Conservation (phyloP, 2,113 vertebrate genomes). For the Probosciger aterrimus region DNA sequence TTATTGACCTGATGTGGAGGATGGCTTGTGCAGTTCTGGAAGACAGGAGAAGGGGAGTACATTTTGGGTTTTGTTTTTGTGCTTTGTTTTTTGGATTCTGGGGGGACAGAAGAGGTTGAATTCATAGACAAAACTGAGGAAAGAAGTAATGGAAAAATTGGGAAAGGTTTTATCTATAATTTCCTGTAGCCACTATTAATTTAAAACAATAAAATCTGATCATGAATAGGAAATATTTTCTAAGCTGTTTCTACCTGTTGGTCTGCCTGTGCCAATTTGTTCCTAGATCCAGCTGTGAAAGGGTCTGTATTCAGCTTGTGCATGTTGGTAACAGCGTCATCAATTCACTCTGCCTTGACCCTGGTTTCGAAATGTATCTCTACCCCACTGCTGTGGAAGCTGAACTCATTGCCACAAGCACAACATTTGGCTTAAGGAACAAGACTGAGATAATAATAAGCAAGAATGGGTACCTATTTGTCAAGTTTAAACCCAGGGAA, state of each 20-base stretch:
- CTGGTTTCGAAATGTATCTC: neutral
- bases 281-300: neutral
- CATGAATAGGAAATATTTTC: neutral
- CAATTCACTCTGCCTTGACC: neutral
- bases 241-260: neutral
- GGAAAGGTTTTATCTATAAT: neutral
- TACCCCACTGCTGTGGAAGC: neutral
- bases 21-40: neutral
- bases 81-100: neutral
- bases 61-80: neutral
- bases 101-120: neutral
- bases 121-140: neutral
- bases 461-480: neutral
- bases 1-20: constrained; percentile 37
- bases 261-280: neutral
- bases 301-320: neutral
- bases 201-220: neutral
- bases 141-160: neutral
- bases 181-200: neutral
- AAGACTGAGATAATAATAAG: neutral
- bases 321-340: neutral
- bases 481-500: neutral
- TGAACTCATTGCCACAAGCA: neutral
- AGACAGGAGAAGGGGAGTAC: neutral
- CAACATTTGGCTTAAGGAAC: neutral